Evolutionary conservation across 2,797 vertebrate genomes (phyloP).

Genomic region (Podargus strigoides): DNA sequence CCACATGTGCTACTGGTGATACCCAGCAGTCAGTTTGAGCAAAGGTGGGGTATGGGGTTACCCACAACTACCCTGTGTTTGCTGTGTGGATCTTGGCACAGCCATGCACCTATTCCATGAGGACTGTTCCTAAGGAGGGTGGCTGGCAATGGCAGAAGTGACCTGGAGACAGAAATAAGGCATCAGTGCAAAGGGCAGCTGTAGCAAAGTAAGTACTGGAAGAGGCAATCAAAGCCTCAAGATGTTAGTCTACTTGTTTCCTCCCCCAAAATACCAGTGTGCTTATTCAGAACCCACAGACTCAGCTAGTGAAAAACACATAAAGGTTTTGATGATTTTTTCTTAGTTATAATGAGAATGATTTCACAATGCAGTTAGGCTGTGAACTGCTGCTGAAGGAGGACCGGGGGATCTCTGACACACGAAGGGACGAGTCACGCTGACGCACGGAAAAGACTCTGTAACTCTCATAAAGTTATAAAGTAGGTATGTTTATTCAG

Average conservation of each 20-base stretch:
- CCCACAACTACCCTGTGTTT: background rate
- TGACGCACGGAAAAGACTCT: too few species aligned
- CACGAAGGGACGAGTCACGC: background rate
- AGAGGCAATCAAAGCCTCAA: background rate
- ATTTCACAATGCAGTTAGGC: background rate
- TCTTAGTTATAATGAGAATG: background rate
- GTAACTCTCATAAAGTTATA: too few species aligned
- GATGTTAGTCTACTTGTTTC: background rate
- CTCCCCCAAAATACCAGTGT: background rate
- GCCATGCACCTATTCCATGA: background rate
- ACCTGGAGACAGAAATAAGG: background rate
- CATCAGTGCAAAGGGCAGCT: background rate
- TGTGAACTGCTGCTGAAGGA: background rate
- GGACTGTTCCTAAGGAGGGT: background rate
- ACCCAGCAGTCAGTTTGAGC: background rate
- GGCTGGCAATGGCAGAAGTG: background rate
- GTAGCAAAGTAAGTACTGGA: background rate
- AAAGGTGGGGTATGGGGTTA: background rate
- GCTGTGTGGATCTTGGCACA: background rate
- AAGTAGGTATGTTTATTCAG: too few species aligned
- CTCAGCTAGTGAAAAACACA: background rate
- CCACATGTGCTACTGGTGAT: accelerated
- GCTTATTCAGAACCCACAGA: background rate
- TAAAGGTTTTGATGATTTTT: background rate
- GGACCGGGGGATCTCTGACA: background rate